phyloP scores from a whole-genome alignment of 2,888 invertebrate species.

The Trissonchulus sp. region DNA sequence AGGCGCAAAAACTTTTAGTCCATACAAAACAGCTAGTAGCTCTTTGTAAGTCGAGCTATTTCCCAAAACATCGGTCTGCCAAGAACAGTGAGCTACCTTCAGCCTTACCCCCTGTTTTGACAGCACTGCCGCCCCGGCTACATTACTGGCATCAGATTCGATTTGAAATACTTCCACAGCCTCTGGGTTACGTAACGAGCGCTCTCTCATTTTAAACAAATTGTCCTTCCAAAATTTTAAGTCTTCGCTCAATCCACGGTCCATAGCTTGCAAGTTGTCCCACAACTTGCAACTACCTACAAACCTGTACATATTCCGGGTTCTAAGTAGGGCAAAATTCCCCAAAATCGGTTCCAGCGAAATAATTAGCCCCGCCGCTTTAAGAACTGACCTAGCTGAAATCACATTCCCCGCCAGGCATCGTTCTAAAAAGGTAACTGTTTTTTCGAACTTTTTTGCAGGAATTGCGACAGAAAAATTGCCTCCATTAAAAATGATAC shows the following conservation, averaged over 20 bases:
- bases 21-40: no score
- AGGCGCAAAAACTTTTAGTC: no score
- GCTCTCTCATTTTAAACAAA: no score
- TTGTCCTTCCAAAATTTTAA: no score
- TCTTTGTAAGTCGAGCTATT: neutral
- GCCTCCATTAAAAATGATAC: neutral
- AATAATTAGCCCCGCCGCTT: neutral
- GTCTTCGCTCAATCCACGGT: no score
- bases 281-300: no score
- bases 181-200: no score
- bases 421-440: neutral
- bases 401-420: neutral
- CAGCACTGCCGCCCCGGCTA: neutral
- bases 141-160: neutral
- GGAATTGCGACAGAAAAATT: conserved; percentile 10
- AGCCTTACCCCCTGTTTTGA: neutral
- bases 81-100: neutral
- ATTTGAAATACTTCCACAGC: no score
- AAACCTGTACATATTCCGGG: no score
- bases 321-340: neutral
- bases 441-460: neutral
- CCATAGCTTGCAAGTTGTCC: no score
- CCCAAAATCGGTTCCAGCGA: neutral
- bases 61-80: neutral
- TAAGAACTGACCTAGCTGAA: neutral